Conservation (phyloP, 2,113 vertebrate species). For the Thoracochromis brauschi region DNA sequence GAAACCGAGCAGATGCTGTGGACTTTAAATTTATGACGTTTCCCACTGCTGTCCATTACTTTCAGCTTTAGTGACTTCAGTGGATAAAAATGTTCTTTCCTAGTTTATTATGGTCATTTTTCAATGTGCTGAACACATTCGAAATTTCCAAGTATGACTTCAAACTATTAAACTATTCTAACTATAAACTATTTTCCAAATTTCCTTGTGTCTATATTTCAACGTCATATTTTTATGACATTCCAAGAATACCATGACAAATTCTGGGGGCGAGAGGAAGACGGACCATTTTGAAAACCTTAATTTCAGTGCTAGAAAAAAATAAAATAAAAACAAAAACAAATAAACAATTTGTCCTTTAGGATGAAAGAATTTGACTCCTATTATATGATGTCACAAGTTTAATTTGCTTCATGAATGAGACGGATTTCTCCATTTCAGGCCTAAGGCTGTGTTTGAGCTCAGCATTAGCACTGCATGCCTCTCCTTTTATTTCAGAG, state of each 20-base stretch:
- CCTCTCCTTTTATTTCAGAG: background rate
- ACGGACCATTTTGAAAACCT: background rate
- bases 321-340: background rate
- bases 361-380: background rate
- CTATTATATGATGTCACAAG: background rate
- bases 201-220: background rate
- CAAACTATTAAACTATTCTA: background rate
- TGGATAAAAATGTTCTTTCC: background rate
- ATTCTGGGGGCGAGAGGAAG: background rate
- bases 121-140: background rate
- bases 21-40: background rate
- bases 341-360: background rate
- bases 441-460: background rate
- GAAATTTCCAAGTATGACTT: background rate
- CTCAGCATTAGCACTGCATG: background rate
- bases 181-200: background rate
- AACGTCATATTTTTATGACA: background rate
- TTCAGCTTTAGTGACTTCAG: constrained; percentile 5
- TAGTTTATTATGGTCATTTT: background rate
- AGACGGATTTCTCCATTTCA: background rate
- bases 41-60: background rate
- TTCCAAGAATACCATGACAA: background rate
- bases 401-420: background rate
- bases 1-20: background rate
- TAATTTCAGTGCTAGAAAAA: background rate